phyloP scores from a whole-genome alignment of 2,888 invertebrate species.

The Agrilus mali region DNA sequence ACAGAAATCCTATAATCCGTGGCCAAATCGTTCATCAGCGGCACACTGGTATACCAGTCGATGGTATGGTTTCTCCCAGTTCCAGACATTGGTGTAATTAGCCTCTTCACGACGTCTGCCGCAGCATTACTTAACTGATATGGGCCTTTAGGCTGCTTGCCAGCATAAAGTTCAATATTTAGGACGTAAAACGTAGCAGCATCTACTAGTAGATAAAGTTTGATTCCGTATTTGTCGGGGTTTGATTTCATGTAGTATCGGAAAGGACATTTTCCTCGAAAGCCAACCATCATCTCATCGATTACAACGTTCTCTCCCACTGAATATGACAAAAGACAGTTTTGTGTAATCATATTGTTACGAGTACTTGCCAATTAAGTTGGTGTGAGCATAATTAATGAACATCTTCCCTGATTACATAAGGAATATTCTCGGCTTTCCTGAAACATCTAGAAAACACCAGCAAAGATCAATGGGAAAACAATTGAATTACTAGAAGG shows the following conservation, averaged over 20 bases:
- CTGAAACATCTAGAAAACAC: too few species aligned
- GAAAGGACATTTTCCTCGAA: conserved; percentile 18
- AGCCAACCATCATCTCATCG: conserved; percentile 16
- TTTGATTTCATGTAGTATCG: conserved; percentile 8
- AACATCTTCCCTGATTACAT: too few species aligned
- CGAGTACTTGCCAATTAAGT: too few species aligned
- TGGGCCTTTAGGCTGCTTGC: conserved; percentile 19
- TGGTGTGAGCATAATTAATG: too few species aligned
- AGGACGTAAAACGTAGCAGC: conserved; percentile 16
- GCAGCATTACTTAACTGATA: conserved; percentile 17
- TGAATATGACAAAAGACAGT: too few species aligned
- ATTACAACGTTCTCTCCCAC: conserved; percentile 13
- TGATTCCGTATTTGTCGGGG: conserved; percentile 17
- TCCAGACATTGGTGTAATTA: conserved; percentile 17
- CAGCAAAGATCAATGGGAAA: too few species aligned
- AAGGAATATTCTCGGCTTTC: too few species aligned
- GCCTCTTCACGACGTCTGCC: conserved; percentile 16
- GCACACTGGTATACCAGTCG: conserved; percentile 21
- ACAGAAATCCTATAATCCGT: conserved; percentile 9
- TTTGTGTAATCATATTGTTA: too few species aligned
- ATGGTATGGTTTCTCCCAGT: conserved; percentile 16
- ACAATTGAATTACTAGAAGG: too few species aligned
- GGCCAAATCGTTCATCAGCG: conserved; percentile 15
- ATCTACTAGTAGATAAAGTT: conserved; percentile 14
- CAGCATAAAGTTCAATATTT: conserved; percentile 20